Evolutionary conservation across 2,113 vertebrate species (phyloP).

Genomic region (Pygoscelis adeliae): DNA sequence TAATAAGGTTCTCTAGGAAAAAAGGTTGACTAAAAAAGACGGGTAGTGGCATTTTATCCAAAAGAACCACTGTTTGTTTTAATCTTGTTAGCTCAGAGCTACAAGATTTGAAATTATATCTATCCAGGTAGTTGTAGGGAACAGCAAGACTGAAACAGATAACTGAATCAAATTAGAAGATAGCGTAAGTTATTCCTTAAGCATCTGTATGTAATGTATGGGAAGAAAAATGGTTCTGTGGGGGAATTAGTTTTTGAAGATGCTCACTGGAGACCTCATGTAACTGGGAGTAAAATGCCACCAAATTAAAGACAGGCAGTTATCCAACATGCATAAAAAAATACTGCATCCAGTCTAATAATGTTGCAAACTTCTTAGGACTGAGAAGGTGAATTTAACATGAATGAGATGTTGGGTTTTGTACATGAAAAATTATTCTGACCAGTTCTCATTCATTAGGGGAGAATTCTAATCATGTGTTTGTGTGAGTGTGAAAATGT

Average conservation of each 20-base stretch:
- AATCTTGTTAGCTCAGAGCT: neutral
- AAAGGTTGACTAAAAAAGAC: neutral
- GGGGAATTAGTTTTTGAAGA: neutral
- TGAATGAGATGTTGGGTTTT: neutral
- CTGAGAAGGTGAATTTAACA: neutral
- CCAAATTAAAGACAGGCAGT: neutral
- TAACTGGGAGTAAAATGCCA: neutral
- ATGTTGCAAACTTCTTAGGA: accelerated
- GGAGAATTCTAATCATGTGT: neutral
- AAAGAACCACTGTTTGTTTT: neutral
- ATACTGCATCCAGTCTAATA: neutral
- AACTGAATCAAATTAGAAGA: neutral
- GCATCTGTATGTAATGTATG: neutral
- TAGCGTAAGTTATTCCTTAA: neutral
- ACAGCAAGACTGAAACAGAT: neutral
- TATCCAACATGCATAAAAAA: neutral
- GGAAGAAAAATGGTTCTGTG: neutral
- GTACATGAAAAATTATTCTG: neutral
- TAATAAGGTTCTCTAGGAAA: neutral
- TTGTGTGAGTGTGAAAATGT: neutral
- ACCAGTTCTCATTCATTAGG: neutral
- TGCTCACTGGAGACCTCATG: neutral
- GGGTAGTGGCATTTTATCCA: neutral
- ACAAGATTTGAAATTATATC: neutral
- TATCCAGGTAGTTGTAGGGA: neutral